Evolutionary conservation across 2,888 invertebrate species (phyloP), one percentile per base, ranked within the genome.

Genomic region (Dione juno): DNA sequence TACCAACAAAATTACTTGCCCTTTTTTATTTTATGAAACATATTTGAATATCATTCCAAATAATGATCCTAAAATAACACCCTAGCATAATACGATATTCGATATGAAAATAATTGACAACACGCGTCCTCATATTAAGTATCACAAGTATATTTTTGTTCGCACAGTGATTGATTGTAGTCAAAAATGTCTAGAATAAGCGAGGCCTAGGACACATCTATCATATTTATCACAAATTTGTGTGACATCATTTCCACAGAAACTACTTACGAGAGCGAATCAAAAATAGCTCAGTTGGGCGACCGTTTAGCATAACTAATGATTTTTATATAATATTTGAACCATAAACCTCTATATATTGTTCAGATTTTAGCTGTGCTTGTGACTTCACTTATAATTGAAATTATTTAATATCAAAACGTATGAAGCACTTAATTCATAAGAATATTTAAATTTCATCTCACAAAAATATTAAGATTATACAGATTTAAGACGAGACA

Each of bases 171-270:
- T 43, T 61, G 59, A 61, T 61, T 61, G 43, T 43, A 28, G 43
- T 61, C 43, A 43, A 61, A 28, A n/a, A 43, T n/a, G 8, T 28
- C 43, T 61, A 9, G 21, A 45, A 21, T 61, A 61, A 11, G 7
- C 28, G n/a, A 6, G 21, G 43, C 43, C 43, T 43, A 43, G n/a
- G n/a, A 43, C 10, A 16, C 43, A 61, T 61, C 43, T 28, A 43
- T 43, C 59, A 61, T 61, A 43, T 21, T 43, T 61, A 61, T 61
- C 43, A 43, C 28, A 21, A 28, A 43, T 57, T 40, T 57, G 37
- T 61, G 59, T n/a, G 14, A 41, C 58, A 21, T 21, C 19, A 59
- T 59, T 19, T 14, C 14, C 9, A 40, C 21, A 43, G 5, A 21
- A 41, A 1, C 21, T 59, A 19, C 14, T 21, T 43, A 9, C 19